Conservation (phyloP, 2,113 vertebrate species). For the Mystacornis crossleyi region DNA sequence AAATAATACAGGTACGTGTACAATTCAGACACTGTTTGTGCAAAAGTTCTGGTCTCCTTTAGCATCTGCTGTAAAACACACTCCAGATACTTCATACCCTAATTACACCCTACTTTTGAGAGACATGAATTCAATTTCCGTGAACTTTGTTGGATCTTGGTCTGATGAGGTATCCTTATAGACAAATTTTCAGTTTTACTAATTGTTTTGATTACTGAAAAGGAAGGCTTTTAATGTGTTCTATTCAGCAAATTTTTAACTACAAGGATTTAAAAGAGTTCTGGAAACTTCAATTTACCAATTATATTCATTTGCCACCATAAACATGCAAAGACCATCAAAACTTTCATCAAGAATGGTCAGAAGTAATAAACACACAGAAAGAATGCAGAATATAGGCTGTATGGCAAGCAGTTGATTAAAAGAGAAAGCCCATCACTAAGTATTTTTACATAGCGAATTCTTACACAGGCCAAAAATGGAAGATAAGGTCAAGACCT, state of each 20-base stretch:
- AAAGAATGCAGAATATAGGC: neutral
- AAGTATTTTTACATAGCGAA: neutral
- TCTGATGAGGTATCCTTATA: neutral
- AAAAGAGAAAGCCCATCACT: neutral
- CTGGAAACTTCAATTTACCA: neutral
- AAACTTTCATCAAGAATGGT: neutral
- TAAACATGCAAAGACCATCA: neutral
- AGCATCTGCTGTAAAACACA: conserved; percentile 73
- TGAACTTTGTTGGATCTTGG: neutral
- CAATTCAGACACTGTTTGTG: neutral
- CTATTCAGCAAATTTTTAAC: neutral
- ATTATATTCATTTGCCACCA: neutral
- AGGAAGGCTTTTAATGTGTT: neutral
- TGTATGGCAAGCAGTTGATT: neutral
- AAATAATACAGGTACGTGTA: neutral
- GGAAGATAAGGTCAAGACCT: neutral
- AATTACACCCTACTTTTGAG: neutral
- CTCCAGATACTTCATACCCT: neutral
- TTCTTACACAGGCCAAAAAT: neutral
- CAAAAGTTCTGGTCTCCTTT: conserved; percentile 58
- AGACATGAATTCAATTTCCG: neutral
- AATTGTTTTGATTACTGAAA: neutral
- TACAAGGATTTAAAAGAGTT: neutral
- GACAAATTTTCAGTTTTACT: neutral
- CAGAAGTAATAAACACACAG: neutral